A percentile compares a stretch with the other conserved stretches of the same genome.
Conservation (phyloP, 1,140 invertebrate genomes). For the Drosophila tropicalis region DNA sequence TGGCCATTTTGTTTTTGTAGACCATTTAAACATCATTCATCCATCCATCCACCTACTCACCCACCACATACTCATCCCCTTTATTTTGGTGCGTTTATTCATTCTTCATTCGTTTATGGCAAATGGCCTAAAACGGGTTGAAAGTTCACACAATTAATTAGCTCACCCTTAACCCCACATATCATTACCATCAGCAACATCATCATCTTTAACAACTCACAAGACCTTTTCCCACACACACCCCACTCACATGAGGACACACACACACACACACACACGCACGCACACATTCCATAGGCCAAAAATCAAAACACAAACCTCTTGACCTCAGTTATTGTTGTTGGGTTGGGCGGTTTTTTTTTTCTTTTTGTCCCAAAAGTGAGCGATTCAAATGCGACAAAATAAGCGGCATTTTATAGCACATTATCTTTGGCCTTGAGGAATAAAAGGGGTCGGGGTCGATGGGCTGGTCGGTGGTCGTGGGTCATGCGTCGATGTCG, state of each 20-base stretch:
- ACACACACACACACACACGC: conserved; percentile 16
- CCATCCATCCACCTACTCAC: background rate
- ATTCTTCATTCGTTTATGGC: background rate
- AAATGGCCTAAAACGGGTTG: conserved; percentile 10
- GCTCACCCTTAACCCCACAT: background rate
- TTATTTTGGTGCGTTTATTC: background rate
- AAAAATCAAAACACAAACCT: conserved; percentile 47
- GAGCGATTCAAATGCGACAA: conserved; percentile 68
- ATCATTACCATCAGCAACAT: background rate
- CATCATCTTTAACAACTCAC: conserved; percentile 49
- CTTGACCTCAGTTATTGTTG: conserved; percentile 26
- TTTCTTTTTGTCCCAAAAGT: conserved; percentile 72
- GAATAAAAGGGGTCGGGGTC: background rate
- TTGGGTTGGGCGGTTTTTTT: background rate
- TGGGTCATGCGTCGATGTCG: background rate
- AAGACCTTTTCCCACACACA: conserved; percentile 42
- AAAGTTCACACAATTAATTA: conserved; percentile 38
- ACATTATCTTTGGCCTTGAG: conserved; percentile 49
- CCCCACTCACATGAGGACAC: conserved; percentile 13
- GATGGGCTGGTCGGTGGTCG: background rate
- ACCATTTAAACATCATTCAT: background rate
- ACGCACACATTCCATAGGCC: conserved; percentile 41
- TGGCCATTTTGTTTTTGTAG: background rate
- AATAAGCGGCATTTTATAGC: conserved; percentile 67
- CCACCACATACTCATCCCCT: background rate